Conservation (phyloP, 2,888 invertebrate genomes). For the Linnaemya vulpina region DNA sequence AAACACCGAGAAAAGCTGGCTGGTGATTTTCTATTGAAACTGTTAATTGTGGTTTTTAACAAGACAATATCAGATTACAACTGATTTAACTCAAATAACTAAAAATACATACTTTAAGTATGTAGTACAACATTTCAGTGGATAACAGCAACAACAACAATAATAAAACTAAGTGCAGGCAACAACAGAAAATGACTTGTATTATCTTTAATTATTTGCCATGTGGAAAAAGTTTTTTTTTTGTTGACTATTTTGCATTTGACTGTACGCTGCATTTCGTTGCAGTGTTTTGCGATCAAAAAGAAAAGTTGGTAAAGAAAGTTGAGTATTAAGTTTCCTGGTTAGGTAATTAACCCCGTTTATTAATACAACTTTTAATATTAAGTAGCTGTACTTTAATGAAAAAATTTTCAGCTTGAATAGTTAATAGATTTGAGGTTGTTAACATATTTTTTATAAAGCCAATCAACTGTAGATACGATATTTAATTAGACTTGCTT, state of each 20-base stretch:
- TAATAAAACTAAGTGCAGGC: neutral
- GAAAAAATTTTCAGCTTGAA: neutral
- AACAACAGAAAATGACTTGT: slow-evolving; percentile 53
- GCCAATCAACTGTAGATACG: neutral
- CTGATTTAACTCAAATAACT: slow-evolving; percentile 63
- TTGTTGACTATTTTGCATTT: slow-evolving; percentile 4
- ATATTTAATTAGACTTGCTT: neutral
- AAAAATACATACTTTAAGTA: slow-evolving; percentile 46
- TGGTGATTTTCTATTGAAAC: slow-evolving; percentile 73
- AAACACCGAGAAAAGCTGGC: slow-evolving; percentile 54
- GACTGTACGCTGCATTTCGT: neutral
- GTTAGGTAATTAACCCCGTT: slow-evolving; percentile 70
- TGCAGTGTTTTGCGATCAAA: slow-evolving; percentile 23
- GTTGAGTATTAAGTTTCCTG: slow-evolving; percentile 70
- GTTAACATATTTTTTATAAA: neutral
- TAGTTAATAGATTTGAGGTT: neutral
- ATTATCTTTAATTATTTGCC: slow-evolving; percentile 67
- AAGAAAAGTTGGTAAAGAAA: slow-evolving; percentile 64
- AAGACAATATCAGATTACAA: slow-evolving; percentile 72
- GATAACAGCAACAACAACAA: slow-evolving; percentile 28
- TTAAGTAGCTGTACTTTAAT: neutral
- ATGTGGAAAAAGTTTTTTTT: slow-evolving; percentile 56
- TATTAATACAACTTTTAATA: slow-evolving; percentile 25
- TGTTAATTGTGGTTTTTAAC: slow-evolving; percentile 72
- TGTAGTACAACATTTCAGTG: slow-evolving; percentile 56